Evolutionary conservation across 2,113 vertebrate genomes (phyloP).

Genomic region (Mungos mungo): DNA sequence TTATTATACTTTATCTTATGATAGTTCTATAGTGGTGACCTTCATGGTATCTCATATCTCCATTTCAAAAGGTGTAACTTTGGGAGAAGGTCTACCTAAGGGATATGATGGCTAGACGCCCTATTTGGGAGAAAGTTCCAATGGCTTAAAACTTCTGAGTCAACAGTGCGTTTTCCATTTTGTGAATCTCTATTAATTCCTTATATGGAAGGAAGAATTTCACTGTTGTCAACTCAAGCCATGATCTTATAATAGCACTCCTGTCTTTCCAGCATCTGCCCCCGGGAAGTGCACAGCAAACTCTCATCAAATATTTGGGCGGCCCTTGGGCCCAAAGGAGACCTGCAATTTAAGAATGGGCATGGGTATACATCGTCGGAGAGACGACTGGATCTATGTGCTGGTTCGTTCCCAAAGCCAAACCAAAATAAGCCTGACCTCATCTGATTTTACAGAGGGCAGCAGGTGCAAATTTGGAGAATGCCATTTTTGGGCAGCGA

Average conservation of each 20-base stretch:
- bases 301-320: fast-evolving
- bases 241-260: fast-evolving
- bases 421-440: constrained; percentile 60
- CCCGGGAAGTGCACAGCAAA: not conserved
- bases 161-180: not conserved
- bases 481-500: constrained; percentile 42
- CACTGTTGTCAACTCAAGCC: not conserved
- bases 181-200: not conserved
- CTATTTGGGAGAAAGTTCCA: not conserved
- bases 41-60: not conserved
- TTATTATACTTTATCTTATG: not conserved
- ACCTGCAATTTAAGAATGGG: not conserved
- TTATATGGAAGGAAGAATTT: not conserved
- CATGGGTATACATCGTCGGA: not conserved
- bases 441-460: constrained; percentile 41
- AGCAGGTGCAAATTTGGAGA: constrained; percentile 60
- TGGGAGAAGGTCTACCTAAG: not conserved
- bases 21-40: not conserved
- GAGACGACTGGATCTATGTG: fast-evolving
- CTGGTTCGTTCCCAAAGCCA: constrained; percentile 26
- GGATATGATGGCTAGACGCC: not conserved
- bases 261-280: not conserved
- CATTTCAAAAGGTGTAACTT: not conserved
- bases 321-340: not conserved
- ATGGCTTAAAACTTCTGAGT: not conserved